Conservation (phyloP, 2,888 invertebrate species). For the Pterostichus niger region DNA sequence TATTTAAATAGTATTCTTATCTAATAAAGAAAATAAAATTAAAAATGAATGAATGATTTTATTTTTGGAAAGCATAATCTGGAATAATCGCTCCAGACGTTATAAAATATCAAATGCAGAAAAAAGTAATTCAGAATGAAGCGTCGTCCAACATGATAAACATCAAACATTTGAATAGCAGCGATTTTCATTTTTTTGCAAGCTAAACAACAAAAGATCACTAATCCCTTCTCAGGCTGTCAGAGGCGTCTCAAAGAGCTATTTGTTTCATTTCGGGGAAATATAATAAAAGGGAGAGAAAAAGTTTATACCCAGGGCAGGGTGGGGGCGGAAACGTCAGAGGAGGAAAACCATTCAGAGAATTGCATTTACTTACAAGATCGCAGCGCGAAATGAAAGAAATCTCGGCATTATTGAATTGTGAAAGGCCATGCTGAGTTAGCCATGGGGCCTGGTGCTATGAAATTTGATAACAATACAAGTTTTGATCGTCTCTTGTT, state of each 20-base stretch:
- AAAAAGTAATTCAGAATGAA: no score
- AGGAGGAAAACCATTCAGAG: slow-evolving; percentile 47
- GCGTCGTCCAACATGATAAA: no score
- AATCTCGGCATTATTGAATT: slow-evolving; percentile 50
- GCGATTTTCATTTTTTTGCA: slow-evolving; percentile 39
- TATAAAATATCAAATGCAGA: no score
- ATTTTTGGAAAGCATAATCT: no score
- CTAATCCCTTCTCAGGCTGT: slow-evolving; percentile 33
- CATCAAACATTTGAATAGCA: slow-evolving; percentile 3
- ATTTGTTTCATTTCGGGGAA: slow-evolving; percentile 61
- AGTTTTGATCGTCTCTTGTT: slow-evolving; percentile 44
- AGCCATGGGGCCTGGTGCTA: slow-evolving; percentile 12
- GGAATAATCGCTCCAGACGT: no score
- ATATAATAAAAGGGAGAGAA: slow-evolving; percentile 58
- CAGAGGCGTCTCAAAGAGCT: slow-evolving; percentile 42
- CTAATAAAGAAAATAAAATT: no score
- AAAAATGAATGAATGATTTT: no score
- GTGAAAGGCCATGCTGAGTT: slow-evolving; percentile 28
- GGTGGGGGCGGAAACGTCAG: slow-evolving; percentile 10
- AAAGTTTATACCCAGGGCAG: slow-evolving; percentile 6
- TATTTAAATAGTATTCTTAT: no score
- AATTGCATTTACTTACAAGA: slow-evolving; percentile 62
- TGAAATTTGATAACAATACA: slow-evolving; percentile 53
- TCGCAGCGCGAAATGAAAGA: slow-evolving; percentile 57
- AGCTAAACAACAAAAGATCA: slow-evolving; percentile 4